phyloP scores from a whole-genome alignment of 2,888 invertebrate species.

The Thymelicus sylvestris region DNA sequence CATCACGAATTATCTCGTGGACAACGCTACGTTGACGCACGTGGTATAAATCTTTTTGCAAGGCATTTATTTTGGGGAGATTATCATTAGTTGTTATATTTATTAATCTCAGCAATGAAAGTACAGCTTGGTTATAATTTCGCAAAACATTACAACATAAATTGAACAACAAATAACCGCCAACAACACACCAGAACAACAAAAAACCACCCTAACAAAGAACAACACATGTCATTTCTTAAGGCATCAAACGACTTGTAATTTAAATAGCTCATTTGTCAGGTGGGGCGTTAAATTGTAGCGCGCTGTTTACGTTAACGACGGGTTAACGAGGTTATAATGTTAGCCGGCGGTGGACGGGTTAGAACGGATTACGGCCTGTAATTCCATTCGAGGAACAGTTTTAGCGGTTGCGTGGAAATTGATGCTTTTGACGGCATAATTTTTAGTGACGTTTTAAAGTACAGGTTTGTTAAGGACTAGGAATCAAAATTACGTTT shows the following conservation, averaged over 20 bases:
- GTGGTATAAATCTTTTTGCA: too few relatives aligned
- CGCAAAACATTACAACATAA: too few relatives aligned
- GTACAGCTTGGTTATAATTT: too few relatives aligned
- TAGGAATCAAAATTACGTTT: not conserved
- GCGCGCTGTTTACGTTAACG: constrained; percentile 44
- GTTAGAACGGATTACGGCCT: constrained; percentile 20
- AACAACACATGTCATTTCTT: constrained; percentile 33
- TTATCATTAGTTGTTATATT: too few relatives aligned
- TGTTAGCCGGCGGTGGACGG: constrained; percentile 33
- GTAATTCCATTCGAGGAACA: constrained; percentile 27
- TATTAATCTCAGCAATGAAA: too few relatives aligned
- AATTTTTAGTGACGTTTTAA: constrained; percentile 7
- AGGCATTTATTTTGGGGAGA: too few relatives aligned
- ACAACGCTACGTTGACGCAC: too few relatives aligned
- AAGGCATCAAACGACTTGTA: constrained; percentile 30
- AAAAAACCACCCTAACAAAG: constrained; percentile 14
- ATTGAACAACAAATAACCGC: not conserved
- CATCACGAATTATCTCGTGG: too few relatives aligned
- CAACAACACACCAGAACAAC: not conserved
- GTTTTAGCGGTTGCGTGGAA: constrained; percentile 27
- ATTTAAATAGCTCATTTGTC: constrained; percentile 41
- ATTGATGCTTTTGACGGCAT: constrained; percentile 16
- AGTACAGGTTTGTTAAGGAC: not conserved
- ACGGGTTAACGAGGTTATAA: constrained; percentile 49
- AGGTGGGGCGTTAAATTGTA: constrained; percentile 49